Percentiles rank a stretch among this genome's conserved stretches.
Evolutionary conservation across 1,140 invertebrate species (phyloP).

Genomic region (Lerema accius): DNA sequence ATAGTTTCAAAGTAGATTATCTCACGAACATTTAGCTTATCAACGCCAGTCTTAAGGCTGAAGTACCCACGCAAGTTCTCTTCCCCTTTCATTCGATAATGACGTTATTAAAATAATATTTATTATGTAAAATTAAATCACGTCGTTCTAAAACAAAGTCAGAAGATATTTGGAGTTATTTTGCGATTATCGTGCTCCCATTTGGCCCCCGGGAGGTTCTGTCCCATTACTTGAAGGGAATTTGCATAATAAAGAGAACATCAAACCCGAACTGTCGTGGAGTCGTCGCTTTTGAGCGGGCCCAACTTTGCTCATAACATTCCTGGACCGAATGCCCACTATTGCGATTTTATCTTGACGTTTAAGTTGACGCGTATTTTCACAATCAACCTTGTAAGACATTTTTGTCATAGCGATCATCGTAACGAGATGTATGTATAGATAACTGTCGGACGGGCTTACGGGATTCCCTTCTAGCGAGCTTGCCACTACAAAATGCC

Average conservation of each 20-base stretch:
- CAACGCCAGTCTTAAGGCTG: too few relatives aligned
- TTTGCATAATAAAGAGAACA: conserved; percentile 29
- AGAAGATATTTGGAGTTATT: conserved; percentile 24
- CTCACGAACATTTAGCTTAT: too few relatives aligned
- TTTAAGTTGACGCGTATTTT: background rate
- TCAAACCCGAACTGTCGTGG: conserved; percentile 21
- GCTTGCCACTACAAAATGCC: too few relatives aligned
- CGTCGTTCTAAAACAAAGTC: conserved; percentile 16
- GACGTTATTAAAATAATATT: background rate
- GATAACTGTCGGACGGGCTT: too few relatives aligned
- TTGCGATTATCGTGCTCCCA: conserved; percentile 19
- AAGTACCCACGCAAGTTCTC: background rate
- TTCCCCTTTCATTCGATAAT: background rate
- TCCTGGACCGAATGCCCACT: conserved; percentile 9
- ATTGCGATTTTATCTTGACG: conserved; percentile 19
- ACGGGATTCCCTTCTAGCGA: too few relatives aligned
- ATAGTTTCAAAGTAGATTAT: too few relatives aligned
- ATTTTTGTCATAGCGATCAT: too few relatives aligned
- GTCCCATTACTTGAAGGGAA: conserved; percentile 23
- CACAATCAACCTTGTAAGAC: background rate
- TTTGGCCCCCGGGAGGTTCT: conserved; percentile 12
- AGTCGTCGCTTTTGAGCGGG: conserved; percentile 3
- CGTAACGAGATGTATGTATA: too few relatives aligned
- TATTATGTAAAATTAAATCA: conserved; percentile 6
- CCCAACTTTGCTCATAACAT: conserved; percentile 17